phyloP scores from a whole-genome alignment of 2,113 vertebrate species.

The Crotalus helleri region DNA sequence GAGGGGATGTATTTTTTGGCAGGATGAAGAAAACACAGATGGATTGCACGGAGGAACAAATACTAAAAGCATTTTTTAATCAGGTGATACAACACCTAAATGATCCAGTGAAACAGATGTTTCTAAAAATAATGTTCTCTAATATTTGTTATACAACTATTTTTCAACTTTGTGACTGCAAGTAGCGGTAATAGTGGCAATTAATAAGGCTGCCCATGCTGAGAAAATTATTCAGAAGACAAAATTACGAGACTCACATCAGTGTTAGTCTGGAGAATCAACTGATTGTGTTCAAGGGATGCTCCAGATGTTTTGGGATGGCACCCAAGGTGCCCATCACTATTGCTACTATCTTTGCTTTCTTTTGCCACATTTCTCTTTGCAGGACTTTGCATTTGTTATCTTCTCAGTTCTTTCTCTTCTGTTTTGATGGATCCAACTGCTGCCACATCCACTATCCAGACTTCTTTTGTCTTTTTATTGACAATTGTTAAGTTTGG shows the following conservation, averaged over 20 bases:
- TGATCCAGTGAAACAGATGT: background rate
- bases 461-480: no score
- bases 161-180: background rate
- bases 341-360: no score
- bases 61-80: background rate
- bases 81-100: background rate
- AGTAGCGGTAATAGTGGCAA: background rate
- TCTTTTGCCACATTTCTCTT: no score
- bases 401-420: no score
- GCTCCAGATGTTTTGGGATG: no score
- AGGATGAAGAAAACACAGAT: constrained; percentile 17
- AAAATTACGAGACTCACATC: background rate
- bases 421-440: no score
- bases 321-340: no score
- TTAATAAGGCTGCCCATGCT: background rate
- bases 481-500: no score
- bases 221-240: background rate
- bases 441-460: no score
- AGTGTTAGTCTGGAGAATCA: no score
- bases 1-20: constrained; percentile 11
- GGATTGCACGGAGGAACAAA: constrained; percentile 6
- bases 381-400: no score
- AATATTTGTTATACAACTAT: background rate
- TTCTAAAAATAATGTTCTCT: background rate
- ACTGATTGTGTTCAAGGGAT: no score